Percentiles rank a stretch among this genome's conserved stretches.
phyloP scores from a whole-genome alignment of 1,140 invertebrate genomes.

The Sinonovacula constricta region DNA sequence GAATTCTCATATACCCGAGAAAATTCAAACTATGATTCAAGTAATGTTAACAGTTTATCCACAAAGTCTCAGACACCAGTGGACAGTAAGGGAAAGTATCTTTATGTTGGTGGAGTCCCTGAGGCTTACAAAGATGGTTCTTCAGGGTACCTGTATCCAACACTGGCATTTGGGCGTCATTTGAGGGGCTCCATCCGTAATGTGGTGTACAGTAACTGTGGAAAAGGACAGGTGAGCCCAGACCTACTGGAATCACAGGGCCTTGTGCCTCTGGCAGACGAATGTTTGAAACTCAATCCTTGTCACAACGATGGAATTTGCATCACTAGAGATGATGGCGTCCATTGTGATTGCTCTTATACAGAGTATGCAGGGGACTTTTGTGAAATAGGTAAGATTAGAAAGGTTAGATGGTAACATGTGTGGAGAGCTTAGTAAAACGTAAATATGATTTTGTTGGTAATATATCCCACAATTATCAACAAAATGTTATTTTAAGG shows the following conservation, averaged over 20 bases:
- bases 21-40: background rate
- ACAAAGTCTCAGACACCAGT: too few species aligned
- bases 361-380: constrained; percentile 94
- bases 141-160: constrained; percentile 58
- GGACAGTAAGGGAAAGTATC: constrained; percentile 78
- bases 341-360: constrained; percentile 94
- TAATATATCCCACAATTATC: too few species aligned
- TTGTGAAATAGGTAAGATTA: constrained; percentile 96
- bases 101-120: constrained; percentile 72
- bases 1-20: constrained; percentile 69
- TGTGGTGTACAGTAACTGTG: constrained; percentile 70
- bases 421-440: too few species aligned
- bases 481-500: too few species aligned
- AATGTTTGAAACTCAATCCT: constrained; percentile 91
- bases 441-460: too few species aligned
- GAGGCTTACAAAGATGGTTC: constrained; percentile 74
- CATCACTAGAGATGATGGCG: constrained; percentile 94
- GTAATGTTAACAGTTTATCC: too few species aligned
- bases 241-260: constrained; percentile 74
- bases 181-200: constrained; percentile 69
- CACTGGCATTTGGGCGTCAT: constrained; percentile 63
- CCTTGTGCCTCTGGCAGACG: constrained; percentile 84
- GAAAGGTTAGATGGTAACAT: too few species aligned
- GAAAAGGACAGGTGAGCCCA: constrained; percentile 54
- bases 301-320: constrained; percentile 96